phyloP scores from a whole-genome alignment of 1,140 invertebrate species.

The Piezodorus guildinii region DNA sequence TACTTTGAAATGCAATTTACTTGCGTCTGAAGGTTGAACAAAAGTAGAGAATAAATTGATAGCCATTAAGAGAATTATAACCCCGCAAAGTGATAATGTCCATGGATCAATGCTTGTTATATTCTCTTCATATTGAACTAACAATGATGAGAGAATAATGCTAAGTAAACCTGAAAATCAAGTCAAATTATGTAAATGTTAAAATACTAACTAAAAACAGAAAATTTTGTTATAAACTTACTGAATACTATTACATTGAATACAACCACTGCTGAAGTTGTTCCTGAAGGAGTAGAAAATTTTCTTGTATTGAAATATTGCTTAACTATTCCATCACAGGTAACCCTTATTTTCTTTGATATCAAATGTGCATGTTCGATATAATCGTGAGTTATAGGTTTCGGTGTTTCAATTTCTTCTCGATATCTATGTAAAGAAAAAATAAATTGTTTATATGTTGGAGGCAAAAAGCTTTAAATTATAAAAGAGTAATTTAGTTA shows the following conservation, averaged over 20 bases:
- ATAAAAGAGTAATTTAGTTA: neutral
- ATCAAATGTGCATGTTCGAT: slow-evolving; percentile 11
- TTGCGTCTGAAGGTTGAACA: slow-evolving; percentile 13
- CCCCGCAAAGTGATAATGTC: neutral
- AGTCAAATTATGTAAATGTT: neutral
- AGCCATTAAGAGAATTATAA: slow-evolving; percentile 1
- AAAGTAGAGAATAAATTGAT: slow-evolving; percentile 6
- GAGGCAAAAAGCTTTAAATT: neutral
- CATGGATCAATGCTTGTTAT: neutral
- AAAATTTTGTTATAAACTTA: slow-evolving; percentile 6
- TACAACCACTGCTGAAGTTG: slow-evolving; percentile 19
- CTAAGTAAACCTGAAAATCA: slow-evolving; percentile 18
- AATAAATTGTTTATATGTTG: neutral
- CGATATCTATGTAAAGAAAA: slow-evolving; percentile 9
- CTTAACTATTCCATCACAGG: neutral
- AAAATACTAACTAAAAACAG: neutral
- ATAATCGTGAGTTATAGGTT: neutral
- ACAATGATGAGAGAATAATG: neutral
- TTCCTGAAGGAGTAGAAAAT: neutral
- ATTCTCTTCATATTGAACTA: slow-evolving; percentile 17
- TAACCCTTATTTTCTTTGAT: slow-evolving; percentile 12
- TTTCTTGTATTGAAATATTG: slow-evolving; percentile 11
- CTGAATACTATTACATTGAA: slow-evolving; percentile 15
- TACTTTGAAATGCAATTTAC: slow-evolving; percentile 18
- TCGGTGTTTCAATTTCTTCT: slow-evolving; percentile 3